Percentiles rank a stretch among this genome's conserved stretches.
Conservation (phyloP, 2,113 vertebrate genomes). For the Scatophagus argus region DNA sequence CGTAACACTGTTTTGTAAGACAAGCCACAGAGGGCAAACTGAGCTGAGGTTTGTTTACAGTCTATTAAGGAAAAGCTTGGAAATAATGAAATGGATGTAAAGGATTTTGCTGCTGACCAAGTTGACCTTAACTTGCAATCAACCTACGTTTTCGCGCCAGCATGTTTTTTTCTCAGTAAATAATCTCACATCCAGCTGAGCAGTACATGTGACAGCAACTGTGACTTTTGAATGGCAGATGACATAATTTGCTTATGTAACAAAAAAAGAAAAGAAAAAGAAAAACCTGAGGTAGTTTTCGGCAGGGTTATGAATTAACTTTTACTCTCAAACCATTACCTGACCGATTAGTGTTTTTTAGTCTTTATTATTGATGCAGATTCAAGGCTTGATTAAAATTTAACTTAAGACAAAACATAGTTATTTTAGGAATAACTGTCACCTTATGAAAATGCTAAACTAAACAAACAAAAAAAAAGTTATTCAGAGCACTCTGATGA, state of each 20-base stretch:
- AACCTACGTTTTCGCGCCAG: neutral
- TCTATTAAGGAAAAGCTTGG: neutral
- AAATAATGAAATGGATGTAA: conserved; percentile 13
- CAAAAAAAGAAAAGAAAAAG: no score
- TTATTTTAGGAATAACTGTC: neutral
- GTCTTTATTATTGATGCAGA: neutral
- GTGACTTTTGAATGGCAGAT: neutral
- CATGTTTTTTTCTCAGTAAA: neutral
- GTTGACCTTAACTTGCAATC: conserved; percentile 10
- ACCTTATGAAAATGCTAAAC: no score
- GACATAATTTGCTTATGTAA: neutral
- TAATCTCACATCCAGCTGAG: neutral
- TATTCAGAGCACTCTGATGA: neutral
- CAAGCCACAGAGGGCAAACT: neutral
- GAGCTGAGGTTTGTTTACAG: conserved; percentile 1
- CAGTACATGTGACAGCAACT: neutral
- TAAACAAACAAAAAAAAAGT: neutral
- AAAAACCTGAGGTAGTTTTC: no score
- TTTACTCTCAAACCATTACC: neutral
- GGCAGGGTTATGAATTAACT: neutral
- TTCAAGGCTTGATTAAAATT: neutral
- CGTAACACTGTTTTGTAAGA: neutral
- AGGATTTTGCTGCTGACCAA: neutral
- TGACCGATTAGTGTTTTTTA: neutral
- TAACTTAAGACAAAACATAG: neutral